phyloP scores from a whole-genome alignment of 1,140 invertebrate species.

The Hetaerina americana region DNA sequence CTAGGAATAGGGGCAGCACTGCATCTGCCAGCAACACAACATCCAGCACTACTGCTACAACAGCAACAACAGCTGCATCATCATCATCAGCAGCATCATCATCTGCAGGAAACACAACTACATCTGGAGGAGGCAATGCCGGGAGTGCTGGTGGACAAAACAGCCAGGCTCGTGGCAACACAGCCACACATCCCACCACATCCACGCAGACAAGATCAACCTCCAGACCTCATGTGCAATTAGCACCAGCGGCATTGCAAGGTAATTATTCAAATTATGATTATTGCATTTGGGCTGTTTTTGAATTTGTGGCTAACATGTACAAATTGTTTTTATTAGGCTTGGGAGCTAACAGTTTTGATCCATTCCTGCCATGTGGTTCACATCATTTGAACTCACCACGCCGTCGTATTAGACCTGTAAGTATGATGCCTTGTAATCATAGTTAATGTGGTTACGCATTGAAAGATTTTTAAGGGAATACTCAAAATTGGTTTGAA shows the following conservation, averaged over 20 bases:
- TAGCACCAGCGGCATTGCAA: slow-evolving; percentile 21
- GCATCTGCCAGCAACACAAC: slow-evolving; percentile 6
- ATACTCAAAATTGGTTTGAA: too few species aligned
- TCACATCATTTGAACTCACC: slow-evolving; percentile 41
- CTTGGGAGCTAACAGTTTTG: slow-evolving; percentile 28
- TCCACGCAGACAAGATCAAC: slow-evolving; percentile 50
- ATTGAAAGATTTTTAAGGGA: too few species aligned
- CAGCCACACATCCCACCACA: slow-evolving; percentile 49
- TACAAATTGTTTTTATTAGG: too few species aligned
- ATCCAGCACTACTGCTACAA: slow-evolving; percentile 14
- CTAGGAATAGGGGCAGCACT: slow-evolving; percentile 16
- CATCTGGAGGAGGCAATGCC: slow-evolving; percentile 5
- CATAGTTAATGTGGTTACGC: too few species aligned
- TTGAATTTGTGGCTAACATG: too few species aligned
- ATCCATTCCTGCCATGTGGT: slow-evolving; percentile 54
- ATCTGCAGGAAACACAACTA: neutral
- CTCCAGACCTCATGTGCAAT: slow-evolving; percentile 46
- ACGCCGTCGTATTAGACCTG: neutral
- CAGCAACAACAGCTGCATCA: slow-evolving; percentile 5
- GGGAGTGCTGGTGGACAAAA: slow-evolving; percentile 16
- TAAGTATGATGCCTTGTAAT: too few species aligned
- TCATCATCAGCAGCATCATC: neutral
- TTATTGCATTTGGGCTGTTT: too few species aligned
- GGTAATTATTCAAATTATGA: too few species aligned
- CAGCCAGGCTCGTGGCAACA: slow-evolving; percentile 34